Evolutionary conservation across 2,888 invertebrate species (phyloP).

Genomic region (Amiota mariae): DNA sequence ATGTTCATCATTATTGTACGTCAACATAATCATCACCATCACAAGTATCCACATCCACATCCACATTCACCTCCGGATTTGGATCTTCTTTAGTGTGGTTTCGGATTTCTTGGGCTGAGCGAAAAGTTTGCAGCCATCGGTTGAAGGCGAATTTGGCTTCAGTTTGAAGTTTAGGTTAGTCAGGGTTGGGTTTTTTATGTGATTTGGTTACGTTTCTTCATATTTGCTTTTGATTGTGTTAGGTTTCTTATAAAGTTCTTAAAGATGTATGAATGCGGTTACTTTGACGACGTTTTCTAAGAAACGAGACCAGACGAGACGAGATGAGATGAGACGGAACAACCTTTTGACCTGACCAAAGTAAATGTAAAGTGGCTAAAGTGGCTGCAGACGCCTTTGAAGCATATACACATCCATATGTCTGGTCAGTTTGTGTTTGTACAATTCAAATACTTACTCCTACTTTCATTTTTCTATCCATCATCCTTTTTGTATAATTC

Average conservation of each 20-base stretch:
- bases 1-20: neutral
- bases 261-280: constrained; percentile 69
- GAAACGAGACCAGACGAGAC: neutral
- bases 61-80: too few relatives aligned
- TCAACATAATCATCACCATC: constrained; percentile 1
- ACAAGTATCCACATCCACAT: neutral
- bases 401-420: too few relatives aligned
- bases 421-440: too few relatives aligned
- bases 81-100: constrained; percentile 63
- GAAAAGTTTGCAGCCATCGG: constrained; percentile 53
- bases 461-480: too few relatives aligned
- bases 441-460: too few relatives aligned
- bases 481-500: too few relatives aligned
- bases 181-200: constrained; percentile 50
- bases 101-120: constrained; percentile 58
- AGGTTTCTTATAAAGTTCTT: constrained; percentile 60
- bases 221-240: constrained; percentile 43
- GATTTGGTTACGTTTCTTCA: constrained; percentile 43
- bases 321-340: neutral
- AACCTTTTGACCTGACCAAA: too few relatives aligned
- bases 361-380: neutral
- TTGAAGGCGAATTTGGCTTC: constrained; percentile 18
- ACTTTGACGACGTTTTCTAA: constrained; percentile 58
- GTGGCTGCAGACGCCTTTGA: too few relatives aligned
- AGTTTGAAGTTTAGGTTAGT: constrained; percentile 30